Conservation (phyloP, 2,113 vertebrate species). For the Myxocyprinus asiaticus region DNA sequence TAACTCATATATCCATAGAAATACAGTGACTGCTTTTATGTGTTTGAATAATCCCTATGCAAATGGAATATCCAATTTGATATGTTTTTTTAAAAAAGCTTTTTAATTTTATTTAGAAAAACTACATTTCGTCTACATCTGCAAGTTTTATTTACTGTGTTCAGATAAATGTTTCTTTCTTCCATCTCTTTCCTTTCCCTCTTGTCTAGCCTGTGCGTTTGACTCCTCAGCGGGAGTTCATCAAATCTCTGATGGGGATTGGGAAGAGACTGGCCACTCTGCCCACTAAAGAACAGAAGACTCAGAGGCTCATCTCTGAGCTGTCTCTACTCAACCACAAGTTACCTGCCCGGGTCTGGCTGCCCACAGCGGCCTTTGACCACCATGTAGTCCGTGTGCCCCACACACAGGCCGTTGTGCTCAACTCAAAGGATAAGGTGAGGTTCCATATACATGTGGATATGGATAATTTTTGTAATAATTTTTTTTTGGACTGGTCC, state of each 20-base stretch:
- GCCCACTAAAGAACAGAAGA: conserved; percentile 98
- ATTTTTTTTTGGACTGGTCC: too few species aligned
- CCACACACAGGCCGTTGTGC: conserved; percentile 91
- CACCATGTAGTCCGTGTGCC: conserved; percentile 93
- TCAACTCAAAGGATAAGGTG: conserved; percentile 97
- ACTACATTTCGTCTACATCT: too few species aligned
- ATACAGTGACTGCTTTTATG: background rate
- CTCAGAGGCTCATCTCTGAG: conserved; percentile 88
- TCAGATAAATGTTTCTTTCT: background rate
- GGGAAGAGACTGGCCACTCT: conserved; percentile 91
- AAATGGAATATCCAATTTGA: too few species aligned
- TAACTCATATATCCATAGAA: conserved; percentile 9
- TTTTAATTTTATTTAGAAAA: too few species aligned
- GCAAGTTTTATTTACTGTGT: background rate
- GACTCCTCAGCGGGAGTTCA: conserved; percentile 91
- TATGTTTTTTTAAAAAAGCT: too few species aligned
- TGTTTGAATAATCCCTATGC: background rate
- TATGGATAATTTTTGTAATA: too few species aligned
- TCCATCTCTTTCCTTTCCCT: background rate
- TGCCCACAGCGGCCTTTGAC: conserved; percentile 88
- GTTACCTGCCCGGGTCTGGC: conserved; percentile 90
- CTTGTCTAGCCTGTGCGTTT: conserved; percentile 82
- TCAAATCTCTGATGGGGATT: conserved; percentile 92
- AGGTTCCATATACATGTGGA: background rate
- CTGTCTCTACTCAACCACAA: conserved; percentile 96